Evolutionary conservation across 2,888 invertebrate species (phyloP), one percentile per base, ranked within the genome.

Genomic region (Tanaodytes sp.): DNA sequence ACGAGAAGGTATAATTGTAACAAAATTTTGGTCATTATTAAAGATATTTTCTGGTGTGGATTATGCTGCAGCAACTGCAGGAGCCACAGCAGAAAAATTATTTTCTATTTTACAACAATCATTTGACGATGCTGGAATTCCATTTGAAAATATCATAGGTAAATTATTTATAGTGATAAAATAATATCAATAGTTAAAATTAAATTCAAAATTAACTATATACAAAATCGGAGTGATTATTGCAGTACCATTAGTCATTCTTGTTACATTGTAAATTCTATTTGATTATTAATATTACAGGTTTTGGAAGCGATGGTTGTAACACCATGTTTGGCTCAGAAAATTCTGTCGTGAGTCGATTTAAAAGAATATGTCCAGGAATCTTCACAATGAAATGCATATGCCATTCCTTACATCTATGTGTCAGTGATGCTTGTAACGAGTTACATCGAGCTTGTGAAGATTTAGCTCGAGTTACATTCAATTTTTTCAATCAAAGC

Each of bases 401-500:
- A 8, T 67, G 71, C 30, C 62, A 71, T 37, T 66, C 58, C 1
- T 19, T 54, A 15, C 62, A 61, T 23, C 18, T 66, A 3, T 62
- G 57, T 37, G 65, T 43, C 15, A 58, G 62, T 20, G 27, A 57
- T 6, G 57, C 57, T 5, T 66, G 65, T 37, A 37, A 51, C 8
- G 15, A 37, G 15, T 36, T 66, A 30, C 62, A 51, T 12, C 14
- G 23, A 14, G 31, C 9, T 3, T 31, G 37, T 19, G 62, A 66
- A 48, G 42, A 61, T 2, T 16, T 66, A 12, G 45, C 57, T 9
- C 18, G 46, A 37, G 36, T 36, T 15, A 46, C 49, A 20, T 55
- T 27, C 16, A 45, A 20, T 12, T 40, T 45, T 19, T 70, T 65
- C 18, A 55, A 74, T 4, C 58, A 78, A 33, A 80, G 81, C 65